Percentiles rank a stretch among this genome's conserved stretches.
Evolutionary conservation across 2,797 vertebrate species (phyloP).

Genomic region (Eulemur albifrons): DNA sequence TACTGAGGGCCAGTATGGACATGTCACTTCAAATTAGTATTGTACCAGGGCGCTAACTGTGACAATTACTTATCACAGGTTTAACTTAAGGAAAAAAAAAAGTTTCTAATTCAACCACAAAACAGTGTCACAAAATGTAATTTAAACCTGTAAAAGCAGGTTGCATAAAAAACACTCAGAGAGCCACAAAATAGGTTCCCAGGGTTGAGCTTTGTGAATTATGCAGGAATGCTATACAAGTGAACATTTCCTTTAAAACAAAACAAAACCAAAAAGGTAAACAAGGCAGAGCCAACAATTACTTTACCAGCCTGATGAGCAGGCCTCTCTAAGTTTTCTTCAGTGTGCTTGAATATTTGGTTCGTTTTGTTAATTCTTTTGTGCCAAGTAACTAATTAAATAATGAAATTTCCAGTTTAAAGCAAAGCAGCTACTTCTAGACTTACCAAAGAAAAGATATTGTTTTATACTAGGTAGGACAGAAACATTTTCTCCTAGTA

Average conservation of each 20-base stretch:
- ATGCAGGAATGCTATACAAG: conserved; percentile 73
- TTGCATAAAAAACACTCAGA: conserved; percentile 81
- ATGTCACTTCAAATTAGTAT: conserved; percentile 89
- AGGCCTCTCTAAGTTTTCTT: conserved; percentile 32
- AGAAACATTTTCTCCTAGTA: conserved; percentile 42
- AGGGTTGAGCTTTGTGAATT: conserved; percentile 73
- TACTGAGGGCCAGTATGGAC: conserved; percentile 86
- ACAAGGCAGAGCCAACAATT: conserved; percentile 6
- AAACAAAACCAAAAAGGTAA: conserved; percentile 70
- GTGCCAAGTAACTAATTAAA: conserved; percentile 46
- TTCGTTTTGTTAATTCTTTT: conserved; percentile 57
- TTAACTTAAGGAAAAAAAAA: conserved; percentile 82
- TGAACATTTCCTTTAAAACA: conserved; percentile 67
- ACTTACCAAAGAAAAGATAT: conserved; percentile 75
- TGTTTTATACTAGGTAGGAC: conserved; percentile 47
- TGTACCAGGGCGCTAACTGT: conserved; percentile 85
- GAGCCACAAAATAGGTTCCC: conserved; percentile 79
- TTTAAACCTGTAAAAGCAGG: conserved; percentile 87
- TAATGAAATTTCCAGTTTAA: conserved; percentile 58
- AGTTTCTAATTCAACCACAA: conserved; percentile 89
- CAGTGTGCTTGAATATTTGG: conserved; percentile 19
- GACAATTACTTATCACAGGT: conserved; percentile 90
- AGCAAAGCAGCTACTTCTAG: conserved; percentile 77
- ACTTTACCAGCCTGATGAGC: background rate
- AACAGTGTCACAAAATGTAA: conserved; percentile 88